Conservation (phyloP, 2,888 invertebrate species). For the Sinohyriopsis cumingii region DNA sequence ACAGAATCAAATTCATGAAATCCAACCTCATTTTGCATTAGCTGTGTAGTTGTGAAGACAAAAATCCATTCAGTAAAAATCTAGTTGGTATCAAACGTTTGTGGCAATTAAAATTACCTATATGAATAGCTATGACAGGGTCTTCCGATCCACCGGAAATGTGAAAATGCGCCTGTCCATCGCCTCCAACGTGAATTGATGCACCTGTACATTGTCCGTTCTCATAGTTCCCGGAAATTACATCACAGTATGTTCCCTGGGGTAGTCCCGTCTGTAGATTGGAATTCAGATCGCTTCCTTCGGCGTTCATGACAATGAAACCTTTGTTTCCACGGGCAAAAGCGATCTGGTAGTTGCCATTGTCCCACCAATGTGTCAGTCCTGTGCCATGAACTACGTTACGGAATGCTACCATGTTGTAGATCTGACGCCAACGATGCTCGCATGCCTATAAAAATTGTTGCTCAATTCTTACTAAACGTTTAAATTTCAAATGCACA, state of each 20-base stretch:
- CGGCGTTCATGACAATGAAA: conserved; percentile 83
- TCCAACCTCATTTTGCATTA: too few species aligned
- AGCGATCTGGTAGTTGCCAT: conserved; percentile 83
- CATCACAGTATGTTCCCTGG: conserved; percentile 87
- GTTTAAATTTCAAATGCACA: too few species aligned
- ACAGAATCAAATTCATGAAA: too few species aligned
- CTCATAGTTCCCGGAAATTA: conserved; percentile 80
- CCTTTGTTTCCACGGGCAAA: conserved; percentile 83
- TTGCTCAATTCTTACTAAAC: not conserved
- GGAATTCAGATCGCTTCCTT: conserved; percentile 67
- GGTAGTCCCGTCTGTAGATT: conserved; percentile 75
- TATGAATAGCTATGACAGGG: conserved; percentile 77
- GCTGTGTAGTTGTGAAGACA: too few species aligned
- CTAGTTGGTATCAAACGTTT: too few species aligned
- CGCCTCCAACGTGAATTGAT: conserved; percentile 76
- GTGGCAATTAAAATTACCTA: conserved; percentile 26
- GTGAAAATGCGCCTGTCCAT: conserved; percentile 77
- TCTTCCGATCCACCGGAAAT: conserved; percentile 77
- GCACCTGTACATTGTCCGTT: conserved; percentile 79
- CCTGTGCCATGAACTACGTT: conserved; percentile 48
- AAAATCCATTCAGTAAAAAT: conserved; percentile 3
- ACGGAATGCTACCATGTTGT: conserved; percentile 68
- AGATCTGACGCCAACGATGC: conserved; percentile 63
- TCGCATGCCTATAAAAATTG: conserved; percentile 42
- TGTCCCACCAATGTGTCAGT: conserved; percentile 84